Evolutionary conservation across 2,797 vertebrate genomes (phyloP), one percentile per base, ranked within the genome.

Genomic region (Sebastes oblongus): DNA sequence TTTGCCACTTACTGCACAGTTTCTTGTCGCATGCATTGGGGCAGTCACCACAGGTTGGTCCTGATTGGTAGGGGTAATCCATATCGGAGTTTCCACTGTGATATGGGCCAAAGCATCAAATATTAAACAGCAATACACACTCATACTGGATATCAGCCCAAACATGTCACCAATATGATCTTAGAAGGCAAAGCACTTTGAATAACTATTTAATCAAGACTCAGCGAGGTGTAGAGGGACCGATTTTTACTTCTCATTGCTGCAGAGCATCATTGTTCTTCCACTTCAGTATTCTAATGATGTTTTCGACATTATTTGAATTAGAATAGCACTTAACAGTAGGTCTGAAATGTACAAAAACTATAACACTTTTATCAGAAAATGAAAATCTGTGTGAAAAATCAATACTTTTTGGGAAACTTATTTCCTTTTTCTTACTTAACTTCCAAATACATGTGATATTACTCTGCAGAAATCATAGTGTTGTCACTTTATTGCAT

Each of bases 51-150:
- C 97, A 97, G 52, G 93, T 30, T 4, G 58, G 0, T 82, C 96
- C 96, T 65, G 82, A 2, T 18, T 86, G 83, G 85, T 97, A 97
- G 58, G 92, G 93, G 1, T 11, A 22, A 24, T 76, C 1, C 1
- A 1, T 52, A 69, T 50, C 39, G 1, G 2, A 18, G 84, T 97
- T 97, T 29, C 95, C 96, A 1, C 96, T 97, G 91, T 64, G 95
- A 90, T 69, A 27, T 77, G 77, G 70, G 36, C 3, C 65, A 84
- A 25, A 75, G 6, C 54, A 80, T 83, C 7, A 88, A 80, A 77
- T 67, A 85, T 87, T 86, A 59, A 74, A 66, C 13, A 60, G 68
- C 29, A 39, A 30, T 5, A 58, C 22, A 58, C 55, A 27, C 55
- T 58, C 6, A 24, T 1, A 13, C 29, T 54, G 20, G 50, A 54